phyloP scores from a whole-genome alignment of 1,140 invertebrate genomes.

The Fopius arisanus region DNA sequence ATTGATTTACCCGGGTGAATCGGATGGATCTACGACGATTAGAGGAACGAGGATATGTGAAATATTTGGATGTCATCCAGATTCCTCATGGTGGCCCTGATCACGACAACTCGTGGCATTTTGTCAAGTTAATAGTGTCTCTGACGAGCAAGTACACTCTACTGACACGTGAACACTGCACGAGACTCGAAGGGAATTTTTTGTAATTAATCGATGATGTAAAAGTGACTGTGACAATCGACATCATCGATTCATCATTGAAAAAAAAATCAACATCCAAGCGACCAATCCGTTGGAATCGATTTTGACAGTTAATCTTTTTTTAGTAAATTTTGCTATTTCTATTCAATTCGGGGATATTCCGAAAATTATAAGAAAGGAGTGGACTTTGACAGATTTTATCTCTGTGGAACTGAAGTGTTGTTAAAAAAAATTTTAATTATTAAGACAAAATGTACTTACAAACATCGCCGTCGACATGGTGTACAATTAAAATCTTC shows the following conservation, averaged over 20 bases:
- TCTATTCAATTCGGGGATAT: too few species aligned
- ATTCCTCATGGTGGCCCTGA: conserved; percentile 42
- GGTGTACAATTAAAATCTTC: conserved; percentile 32
- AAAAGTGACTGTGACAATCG: too few species aligned
- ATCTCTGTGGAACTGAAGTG: too few species aligned
- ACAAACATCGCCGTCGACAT: conserved; percentile 57
- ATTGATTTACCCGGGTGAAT: conserved; percentile 23
- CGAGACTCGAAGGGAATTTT: conserved; percentile 27
- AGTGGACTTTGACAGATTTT: too few species aligned
- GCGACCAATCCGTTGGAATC: too few species aligned
- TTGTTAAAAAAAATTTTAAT: too few species aligned
- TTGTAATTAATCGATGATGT: too few species aligned
- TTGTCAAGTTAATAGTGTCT: conserved; percentile 46
- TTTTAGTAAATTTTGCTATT: too few species aligned
- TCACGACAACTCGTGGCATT: conserved; percentile 57
- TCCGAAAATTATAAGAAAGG: too few species aligned
- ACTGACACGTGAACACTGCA: conserved; percentile 29
- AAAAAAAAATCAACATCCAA: too few species aligned
- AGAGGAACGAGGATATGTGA: conserved; percentile 41
- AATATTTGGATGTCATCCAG: conserved; percentile 50
- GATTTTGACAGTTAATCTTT: too few species aligned
- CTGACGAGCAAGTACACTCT: conserved; percentile 28
- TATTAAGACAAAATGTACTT: conserved; percentile 37
- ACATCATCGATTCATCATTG: too few species aligned
- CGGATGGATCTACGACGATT: conserved; percentile 16